Evolutionary conservation across 2,797 vertebrate genomes (phyloP).

Genomic region (Pipistrellus pygmaeus): DNA sequence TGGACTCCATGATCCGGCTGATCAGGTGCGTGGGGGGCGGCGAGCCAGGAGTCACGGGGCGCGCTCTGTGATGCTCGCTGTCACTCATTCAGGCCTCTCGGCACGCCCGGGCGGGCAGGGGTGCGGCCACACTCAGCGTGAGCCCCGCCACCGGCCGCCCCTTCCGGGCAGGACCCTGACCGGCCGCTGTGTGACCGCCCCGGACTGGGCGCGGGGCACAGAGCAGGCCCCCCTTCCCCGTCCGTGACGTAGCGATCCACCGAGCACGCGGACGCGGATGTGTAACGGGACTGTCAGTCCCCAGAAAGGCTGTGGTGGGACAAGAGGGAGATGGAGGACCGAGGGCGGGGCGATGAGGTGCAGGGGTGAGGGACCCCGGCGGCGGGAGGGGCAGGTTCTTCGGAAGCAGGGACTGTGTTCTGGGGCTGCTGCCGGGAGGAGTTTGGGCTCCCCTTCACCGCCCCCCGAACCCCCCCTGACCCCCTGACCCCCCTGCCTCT

Average conservation of each 20-base stretch:
- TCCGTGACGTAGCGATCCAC: no score
- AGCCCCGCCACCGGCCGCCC: no score
- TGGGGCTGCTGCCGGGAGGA: rapidly evolving
- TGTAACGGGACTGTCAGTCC: background rate
- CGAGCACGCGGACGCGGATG: rapidly evolving
- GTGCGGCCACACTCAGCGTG: background rate
- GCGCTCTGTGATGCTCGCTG: rapidly evolving
- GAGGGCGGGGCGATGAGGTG: background rate
- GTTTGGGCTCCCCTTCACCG: no score
- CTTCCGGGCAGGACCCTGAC: no score
- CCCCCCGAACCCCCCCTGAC: no score
- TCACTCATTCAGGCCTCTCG: background rate
- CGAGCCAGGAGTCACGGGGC: rapidly evolving
- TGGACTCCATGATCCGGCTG: slow-evolving; percentile 94
- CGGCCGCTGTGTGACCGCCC: background rate
- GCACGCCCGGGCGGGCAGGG: rapidly evolving
- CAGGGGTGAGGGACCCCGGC: background rate
- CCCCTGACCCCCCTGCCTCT: no score
- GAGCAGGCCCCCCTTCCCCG: rapidly evolving
- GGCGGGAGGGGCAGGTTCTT: rapidly evolving
- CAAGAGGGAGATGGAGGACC: no score
- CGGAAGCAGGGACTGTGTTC: rapidly evolving
- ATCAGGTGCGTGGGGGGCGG: slow-evolving; percentile 91
- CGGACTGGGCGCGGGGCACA: background rate
- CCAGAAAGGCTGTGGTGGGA: background rate